These are phyloP conservation scores for Antheraea assamensis DNA, from an alignment of 2,888 invertebrate genomes.

Conservation along the genomic window DNA sequence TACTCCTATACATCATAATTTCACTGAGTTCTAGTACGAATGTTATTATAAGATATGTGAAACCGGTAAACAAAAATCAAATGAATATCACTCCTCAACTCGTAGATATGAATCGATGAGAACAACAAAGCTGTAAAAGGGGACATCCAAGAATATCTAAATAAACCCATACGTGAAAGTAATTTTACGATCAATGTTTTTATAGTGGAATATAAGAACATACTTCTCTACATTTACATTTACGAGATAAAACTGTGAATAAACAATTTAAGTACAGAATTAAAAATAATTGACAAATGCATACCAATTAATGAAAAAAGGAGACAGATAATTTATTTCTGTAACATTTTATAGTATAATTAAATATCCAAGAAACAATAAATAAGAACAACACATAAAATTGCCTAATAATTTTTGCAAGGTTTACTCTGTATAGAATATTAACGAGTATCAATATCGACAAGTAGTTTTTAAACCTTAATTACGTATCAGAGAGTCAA, in stretches of 20 bases:
- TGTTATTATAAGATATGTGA: not conserved
- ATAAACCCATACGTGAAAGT: slow-evolving; percentile 5
- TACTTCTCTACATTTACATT: slow-evolving; percentile 3
- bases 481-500: slow-evolving; percentile 40
- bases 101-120: not conserved
- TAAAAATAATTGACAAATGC: not conserved
- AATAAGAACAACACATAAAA: not conserved
- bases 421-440: not conserved
- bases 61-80: not conserved
- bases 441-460: not conserved
- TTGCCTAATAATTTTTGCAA: not conserved
- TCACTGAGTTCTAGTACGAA: not conserved
- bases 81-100: not conserved
- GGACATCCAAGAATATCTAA: slow-evolving; percentile 9
- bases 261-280: not conserved
- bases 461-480: slow-evolving; percentile 23
- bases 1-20: no score
- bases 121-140: slow-evolving; percentile 11
- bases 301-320: no score
- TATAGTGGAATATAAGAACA: slow-evolving; percentile 5
- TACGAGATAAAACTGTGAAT: not conserved
- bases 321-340: no score
- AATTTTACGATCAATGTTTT: slow-evolving; percentile 1
- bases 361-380: not conserved
- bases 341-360: not conserved